phyloP scores from a whole-genome alignment of 92 coral and sea anemone genomes.

The Parazoanthus darwini region DNA sequence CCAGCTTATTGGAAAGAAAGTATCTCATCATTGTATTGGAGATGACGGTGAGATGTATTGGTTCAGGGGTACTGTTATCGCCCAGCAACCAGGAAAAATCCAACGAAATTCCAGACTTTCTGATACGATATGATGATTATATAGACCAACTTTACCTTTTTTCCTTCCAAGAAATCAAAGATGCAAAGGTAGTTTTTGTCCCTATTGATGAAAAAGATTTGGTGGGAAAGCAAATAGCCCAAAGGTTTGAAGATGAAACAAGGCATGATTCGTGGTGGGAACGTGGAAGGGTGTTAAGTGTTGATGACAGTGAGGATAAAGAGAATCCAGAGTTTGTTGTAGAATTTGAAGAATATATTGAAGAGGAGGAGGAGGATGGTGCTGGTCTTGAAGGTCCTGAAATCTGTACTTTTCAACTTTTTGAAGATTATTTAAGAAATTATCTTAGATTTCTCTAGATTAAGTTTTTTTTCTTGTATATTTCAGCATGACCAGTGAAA shows the following conservation, averaged over 20 bases:
- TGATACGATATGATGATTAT: too few relatives aligned
- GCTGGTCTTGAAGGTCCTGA: conserved; percentile 18
- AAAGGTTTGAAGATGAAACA: neutral
- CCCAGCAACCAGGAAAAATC: too few relatives aligned
- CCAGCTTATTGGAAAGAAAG: too few relatives aligned
- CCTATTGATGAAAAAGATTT: too few relatives aligned
- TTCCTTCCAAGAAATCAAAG: too few relatives aligned
- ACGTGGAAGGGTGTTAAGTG: neutral
- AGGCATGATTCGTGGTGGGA: conserved; percentile 46
- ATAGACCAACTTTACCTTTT: too few relatives aligned
- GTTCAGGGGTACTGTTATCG: too few relatives aligned
- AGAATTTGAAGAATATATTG: conserved; percentile 12
- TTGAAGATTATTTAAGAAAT: conserved; percentile 39
- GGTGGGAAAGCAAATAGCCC: too few relatives aligned
- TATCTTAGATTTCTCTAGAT: conserved; percentile 30
- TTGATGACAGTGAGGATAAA: neutral
- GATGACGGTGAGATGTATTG: too few relatives aligned
- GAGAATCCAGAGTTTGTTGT: conserved; percentile 46
- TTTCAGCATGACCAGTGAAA: conserved; percentile 50
- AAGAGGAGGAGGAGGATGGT: conserved; percentile 39
- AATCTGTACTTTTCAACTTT: conserved; percentile 42
- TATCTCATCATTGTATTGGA: too few relatives aligned
- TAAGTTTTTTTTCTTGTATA: conserved; percentile 15
- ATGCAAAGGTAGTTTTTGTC: too few relatives aligned
- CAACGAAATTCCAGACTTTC: too few relatives aligned